A percentile compares a stretch with the other conserved stretches of the same genome.
Conservation (phyloP, 1,140 invertebrate species). For the Ruditapes philippinarum region DNA sequence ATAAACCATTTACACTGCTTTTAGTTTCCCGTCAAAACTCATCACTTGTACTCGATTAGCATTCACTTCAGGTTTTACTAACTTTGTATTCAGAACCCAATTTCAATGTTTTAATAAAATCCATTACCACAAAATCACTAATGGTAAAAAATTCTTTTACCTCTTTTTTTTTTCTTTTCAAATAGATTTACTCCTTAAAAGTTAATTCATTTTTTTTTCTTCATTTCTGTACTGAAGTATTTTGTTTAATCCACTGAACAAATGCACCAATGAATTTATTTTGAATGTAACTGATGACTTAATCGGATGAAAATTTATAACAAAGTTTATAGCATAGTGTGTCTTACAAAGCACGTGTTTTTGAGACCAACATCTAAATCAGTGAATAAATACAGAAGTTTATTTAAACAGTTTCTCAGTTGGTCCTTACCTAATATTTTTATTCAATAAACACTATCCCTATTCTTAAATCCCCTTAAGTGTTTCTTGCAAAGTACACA, state of each 20-base stretch:
- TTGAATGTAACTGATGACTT: too few species aligned
- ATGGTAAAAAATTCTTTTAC: background rate
- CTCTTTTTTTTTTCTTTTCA: background rate
- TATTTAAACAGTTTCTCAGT: constrained; percentile 18
- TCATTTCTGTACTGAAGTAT: too few species aligned
- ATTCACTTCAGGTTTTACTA: background rate
- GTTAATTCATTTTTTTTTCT: too few species aligned
- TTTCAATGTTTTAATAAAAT: background rate
- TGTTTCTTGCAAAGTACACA: constrained; percentile 4
- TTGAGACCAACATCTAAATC: constrained; percentile 46
- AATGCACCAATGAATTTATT: too few species aligned
- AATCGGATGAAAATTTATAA: too few species aligned
- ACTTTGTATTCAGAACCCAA: background rate
- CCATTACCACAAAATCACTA: constrained; percentile 6
- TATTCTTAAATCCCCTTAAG: constrained; percentile 1
- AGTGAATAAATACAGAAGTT: constrained; percentile 1
- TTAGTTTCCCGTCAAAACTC: too few species aligned
- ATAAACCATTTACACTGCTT: too few species aligned
- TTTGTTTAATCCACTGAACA: too few species aligned
- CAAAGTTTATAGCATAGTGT: too few species aligned
- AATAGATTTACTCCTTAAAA: background rate
- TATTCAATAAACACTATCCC: background rate
- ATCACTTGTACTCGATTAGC: constrained; percentile 32
- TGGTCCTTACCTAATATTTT: background rate
- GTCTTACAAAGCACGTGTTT: background rate